phyloP scores from a whole-genome alignment of 2,888 invertebrate genomes.

The Eupeodes luniger region DNA sequence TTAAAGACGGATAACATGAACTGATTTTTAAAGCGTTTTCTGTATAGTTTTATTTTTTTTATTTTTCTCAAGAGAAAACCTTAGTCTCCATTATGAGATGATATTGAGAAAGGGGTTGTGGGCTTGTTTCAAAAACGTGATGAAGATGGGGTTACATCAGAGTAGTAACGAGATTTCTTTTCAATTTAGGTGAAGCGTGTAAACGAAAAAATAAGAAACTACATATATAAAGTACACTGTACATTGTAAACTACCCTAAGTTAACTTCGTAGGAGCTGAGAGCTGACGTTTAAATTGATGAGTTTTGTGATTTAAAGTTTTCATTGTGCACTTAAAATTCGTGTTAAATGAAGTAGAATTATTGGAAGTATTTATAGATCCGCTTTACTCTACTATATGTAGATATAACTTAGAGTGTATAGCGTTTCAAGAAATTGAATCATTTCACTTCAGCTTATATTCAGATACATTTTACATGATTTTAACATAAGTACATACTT shows the following conservation, averaged over 20 bases:
- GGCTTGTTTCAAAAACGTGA: background rate
- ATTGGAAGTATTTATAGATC: slow-evolving; percentile 4
- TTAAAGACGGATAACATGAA: slow-evolving; percentile 11
- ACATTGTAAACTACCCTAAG: background rate
- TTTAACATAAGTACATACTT: too few species aligned
- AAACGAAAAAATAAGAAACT: slow-evolving; percentile 6
- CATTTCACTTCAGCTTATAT: too few species aligned
- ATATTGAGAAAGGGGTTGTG: background rate
- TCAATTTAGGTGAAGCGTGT: slow-evolving; percentile 51
- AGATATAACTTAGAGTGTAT: background rate
- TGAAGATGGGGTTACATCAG: background rate
- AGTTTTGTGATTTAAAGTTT: slow-evolving; percentile 34
- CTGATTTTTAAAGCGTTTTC: background rate
- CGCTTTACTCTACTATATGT: too few species aligned
- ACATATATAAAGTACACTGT: too few species aligned
- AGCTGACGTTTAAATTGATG: slow-evolving; percentile 37
- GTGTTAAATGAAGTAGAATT: slow-evolving; percentile 31
- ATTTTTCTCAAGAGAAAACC: background rate
- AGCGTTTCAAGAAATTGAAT: background rate
- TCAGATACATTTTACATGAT: too few species aligned
- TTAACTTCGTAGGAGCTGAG: background rate
- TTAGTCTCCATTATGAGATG: background rate
- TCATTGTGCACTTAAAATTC: slow-evolving; percentile 30
- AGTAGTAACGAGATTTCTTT: slow-evolving; percentile 44
- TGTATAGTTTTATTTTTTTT: background rate